Evolutionary conservation across 2,797 vertebrate species (phyloP), one percentile per base, ranked within the genome.

Genomic region (Otolemur crassicaudatus): DNA sequence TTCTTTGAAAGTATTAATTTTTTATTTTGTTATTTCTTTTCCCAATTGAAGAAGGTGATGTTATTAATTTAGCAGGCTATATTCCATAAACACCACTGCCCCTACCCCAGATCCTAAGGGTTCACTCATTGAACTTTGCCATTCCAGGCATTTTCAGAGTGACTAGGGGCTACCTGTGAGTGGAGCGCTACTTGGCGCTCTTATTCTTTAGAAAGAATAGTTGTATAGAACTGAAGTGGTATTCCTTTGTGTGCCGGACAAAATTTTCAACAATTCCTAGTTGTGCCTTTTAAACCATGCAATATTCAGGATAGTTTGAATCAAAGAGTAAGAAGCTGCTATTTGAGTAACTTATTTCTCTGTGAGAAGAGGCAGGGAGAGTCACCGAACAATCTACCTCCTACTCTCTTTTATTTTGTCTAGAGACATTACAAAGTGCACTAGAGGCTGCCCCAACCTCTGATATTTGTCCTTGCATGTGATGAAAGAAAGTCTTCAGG

Each of bases 301-400:
- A 94, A 98, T 98, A 98, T 98, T 97, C 98, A 98, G 98, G 98
- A 98, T 97, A 98, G 98, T 97, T 98, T 98, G 97, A 96, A 96
- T 96, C 97, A 97, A 96, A 98, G 97, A 98, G 97, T 98, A 98
- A 98, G 97, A 98, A 98, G 98, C 98, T 98, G 98, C 98, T 98
- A 98, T 98, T 98, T 67, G 83, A 84, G 79, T 98, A 99, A 98
- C 98, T 95, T 97, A 96, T 95, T 96, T 97, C 91, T 95, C 94
- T 94, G n/a, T 91, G 90, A 94, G 94, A 91, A 91, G 65, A 87
- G 90, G 22, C 91, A 96, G 90, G 94, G 85, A 91, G 98, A 98
- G 98, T 98, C 98, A 98, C 98, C 98, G 98, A 98, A 98, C 98
- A 98, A 98, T 99, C 99, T 99, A 99, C 99, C 99, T 99, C 99